Evolutionary conservation across 2,797 vertebrate genomes (phyloP).

Genomic region (Chaetodon trifasciatus): DNA sequence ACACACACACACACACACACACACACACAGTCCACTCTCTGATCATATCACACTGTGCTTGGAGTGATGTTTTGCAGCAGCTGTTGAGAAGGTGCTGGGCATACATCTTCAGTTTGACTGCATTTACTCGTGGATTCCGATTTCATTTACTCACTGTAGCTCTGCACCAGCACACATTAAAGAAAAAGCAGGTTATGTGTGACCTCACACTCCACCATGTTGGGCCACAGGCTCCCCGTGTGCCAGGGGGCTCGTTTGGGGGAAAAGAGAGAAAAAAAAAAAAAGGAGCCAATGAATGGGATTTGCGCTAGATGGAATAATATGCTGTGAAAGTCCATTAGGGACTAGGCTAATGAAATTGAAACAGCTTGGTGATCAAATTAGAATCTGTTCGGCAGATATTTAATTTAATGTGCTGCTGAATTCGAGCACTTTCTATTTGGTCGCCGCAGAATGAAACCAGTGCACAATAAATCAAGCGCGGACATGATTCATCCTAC

Average conservation of each 20-base stretch:
- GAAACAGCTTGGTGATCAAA: conserved; percentile 88
- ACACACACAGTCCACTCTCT: not conserved
- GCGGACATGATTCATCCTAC: conserved; percentile 55
- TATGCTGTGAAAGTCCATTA: conserved; percentile 86
- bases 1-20: not conserved
- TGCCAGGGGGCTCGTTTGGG: conserved; percentile 70
- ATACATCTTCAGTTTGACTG: conserved; percentile 52
- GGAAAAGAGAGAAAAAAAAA: conserved; percentile 16
- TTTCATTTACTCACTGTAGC: conserved; percentile 20
- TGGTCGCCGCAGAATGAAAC: conserved; percentile 78
- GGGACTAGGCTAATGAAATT: conserved; percentile 86
- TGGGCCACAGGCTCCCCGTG: conserved; percentile 49
- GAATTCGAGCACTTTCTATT: conserved; percentile 88
- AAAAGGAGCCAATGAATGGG: conserved; percentile 76
- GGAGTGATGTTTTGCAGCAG: conserved; percentile 49
- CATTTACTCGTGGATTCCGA: conserved; percentile 39
- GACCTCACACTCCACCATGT: conserved; percentile 62
- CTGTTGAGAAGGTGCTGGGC: conserved; percentile 37
- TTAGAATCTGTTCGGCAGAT: conserved; percentile 85
- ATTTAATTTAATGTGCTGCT: conserved; percentile 88
- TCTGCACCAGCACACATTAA: conserved; percentile 23
- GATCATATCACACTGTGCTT: conserved; percentile 1
- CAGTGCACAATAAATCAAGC: conserved; percentile 75
- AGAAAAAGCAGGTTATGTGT: conserved; percentile 35
- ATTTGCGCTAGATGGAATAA: conserved; percentile 85